These are phyloP conservation scores for Podarcis cretensis DNA, from an alignment of 2,113 vertebrate species.

Conservation along the genomic window DNA sequence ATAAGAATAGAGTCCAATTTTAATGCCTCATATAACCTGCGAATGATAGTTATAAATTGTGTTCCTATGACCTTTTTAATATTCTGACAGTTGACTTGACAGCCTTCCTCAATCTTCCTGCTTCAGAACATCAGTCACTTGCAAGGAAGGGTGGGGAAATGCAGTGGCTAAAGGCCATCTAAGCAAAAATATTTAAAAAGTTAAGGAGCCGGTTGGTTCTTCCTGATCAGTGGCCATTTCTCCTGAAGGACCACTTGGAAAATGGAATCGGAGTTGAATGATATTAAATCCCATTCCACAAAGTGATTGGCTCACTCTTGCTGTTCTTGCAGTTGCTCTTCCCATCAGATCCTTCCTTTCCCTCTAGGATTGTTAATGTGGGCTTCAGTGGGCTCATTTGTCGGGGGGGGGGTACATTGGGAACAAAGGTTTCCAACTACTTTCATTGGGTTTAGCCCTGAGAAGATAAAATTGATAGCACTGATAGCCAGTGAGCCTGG, in stretches of 20 bases:
- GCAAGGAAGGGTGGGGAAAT: neutral
- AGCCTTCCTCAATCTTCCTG: slow-evolving; percentile 20
- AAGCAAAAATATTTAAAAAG: slow-evolving; percentile 23
- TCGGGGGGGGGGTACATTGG: neutral
- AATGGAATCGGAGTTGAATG: neutral
- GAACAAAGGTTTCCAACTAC: no score
- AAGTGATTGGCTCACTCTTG: neutral
- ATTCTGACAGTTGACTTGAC: slow-evolving; percentile 40
- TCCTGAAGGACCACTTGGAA: neutral
- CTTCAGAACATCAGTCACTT: slow-evolving; percentile 28
- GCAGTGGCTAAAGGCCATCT: rapidly evolving
- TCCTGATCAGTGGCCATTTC: neutral
- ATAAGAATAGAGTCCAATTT: slow-evolving; percentile 20
- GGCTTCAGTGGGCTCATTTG: neutral
- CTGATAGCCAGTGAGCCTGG: no score
- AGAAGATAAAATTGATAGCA: no score
- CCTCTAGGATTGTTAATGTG: neutral
- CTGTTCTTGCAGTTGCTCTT: neutral
- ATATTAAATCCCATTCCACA: neutral
- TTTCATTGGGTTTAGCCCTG: neutral
- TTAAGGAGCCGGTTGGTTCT: neutral
- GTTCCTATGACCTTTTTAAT: slow-evolving; percentile 43
- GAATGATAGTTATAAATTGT: slow-evolving; percentile 34
- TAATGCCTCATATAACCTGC: slow-evolving; percentile 20
- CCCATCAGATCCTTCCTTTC: neutral